Conservation (phyloP, 1,140 invertebrate genomes). For the Lethocerus indicus region DNA sequence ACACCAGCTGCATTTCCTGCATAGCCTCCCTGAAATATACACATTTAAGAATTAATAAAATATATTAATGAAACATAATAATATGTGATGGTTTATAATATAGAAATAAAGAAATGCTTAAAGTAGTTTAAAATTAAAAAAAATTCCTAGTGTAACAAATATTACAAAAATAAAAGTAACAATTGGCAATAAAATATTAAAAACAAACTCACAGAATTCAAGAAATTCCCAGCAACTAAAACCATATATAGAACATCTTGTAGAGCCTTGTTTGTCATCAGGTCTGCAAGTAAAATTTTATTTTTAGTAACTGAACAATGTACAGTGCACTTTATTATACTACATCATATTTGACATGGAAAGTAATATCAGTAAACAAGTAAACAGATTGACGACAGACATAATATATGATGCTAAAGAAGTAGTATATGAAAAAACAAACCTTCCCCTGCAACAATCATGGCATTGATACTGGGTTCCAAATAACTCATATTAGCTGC, state of each 20-base stretch:
- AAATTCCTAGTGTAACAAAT: background rate
- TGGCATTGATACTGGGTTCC: constrained; percentile 82
- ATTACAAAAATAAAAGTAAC: background rate
- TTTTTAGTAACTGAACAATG: too few species aligned
- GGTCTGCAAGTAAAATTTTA: constrained; percentile 28
- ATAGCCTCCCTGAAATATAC: constrained; percentile 64
- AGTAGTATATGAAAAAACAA: too few species aligned
- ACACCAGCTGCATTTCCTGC: constrained; percentile 95
- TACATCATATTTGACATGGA: too few species aligned
- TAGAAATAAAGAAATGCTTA: background rate
- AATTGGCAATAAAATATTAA: background rate
- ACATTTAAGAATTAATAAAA: background rate
- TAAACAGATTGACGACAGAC: too few species aligned
- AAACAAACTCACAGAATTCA: constrained; percentile 55
- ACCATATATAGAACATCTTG: constrained; percentile 87
- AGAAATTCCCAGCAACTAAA: constrained; percentile 81
- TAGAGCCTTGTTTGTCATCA: constrained; percentile 56
- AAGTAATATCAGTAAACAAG: too few species aligned
- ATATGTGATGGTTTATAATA: background rate
- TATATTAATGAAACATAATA: background rate
- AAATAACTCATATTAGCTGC: constrained; percentile 77
- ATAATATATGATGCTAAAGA: too few species aligned
- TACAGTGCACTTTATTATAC: too few species aligned
- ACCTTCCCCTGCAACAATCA: constrained; percentile 74
- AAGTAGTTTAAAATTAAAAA: background rate